Conservation (phyloP, 2,113 vertebrate genomes). For the Phrynocephalus versicolor region DNA sequence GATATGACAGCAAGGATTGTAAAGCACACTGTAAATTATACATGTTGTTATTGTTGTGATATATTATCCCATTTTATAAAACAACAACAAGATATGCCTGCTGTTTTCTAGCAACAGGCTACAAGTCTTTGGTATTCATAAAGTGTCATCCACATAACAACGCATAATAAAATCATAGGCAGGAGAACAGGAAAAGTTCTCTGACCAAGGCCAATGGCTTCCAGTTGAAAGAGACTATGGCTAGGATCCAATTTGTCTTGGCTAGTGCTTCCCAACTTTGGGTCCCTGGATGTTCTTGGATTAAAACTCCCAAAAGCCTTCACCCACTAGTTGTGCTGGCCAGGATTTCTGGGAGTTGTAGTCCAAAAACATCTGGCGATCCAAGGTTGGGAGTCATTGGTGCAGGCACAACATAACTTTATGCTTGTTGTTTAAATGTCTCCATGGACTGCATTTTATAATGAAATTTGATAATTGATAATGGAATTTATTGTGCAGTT, state of each 20-base stretch:
- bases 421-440: no score
- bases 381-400: no score
- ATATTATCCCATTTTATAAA: not conserved
- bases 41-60: not conserved
- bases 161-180: not conserved
- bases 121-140: not conserved
- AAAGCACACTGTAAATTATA: not conserved
- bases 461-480: no score
- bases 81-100: not conserved
- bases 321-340: not conserved
- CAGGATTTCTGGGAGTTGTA: not conserved
- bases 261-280: not conserved
- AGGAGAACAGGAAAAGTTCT: not conserved
- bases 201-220: not conserved
- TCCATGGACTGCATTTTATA: no score
- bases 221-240: not conserved
- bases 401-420: no score
- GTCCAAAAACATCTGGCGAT: no score
- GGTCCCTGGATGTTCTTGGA: not conserved
- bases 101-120: not conserved
- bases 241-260: not conserved
- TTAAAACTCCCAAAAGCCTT: not conserved
- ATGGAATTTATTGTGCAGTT: no score
- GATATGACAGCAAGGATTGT: not conserved
- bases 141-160: not conserved